Evolutionary conservation across 2,888 invertebrate genomes (phyloP), one percentile per base, ranked within the genome.

Genomic region (Brenthis ino): DNA sequence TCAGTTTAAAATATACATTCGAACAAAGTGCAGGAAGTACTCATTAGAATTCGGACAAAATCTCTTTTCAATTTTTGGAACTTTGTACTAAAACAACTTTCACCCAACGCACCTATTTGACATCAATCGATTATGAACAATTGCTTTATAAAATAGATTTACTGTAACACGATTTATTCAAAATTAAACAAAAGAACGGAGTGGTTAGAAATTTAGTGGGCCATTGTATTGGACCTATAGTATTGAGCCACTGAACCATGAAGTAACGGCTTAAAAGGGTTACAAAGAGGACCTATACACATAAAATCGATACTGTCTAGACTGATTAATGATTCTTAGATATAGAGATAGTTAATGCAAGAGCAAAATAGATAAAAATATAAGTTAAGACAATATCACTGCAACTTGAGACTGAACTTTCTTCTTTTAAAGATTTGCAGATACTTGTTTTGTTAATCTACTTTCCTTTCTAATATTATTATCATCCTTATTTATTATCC

Each of bases 281-380:
- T 50, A 48, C 65, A 48, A 56, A 67, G 67, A 67, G 61, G 61
- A 51, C 28, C 60, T n/a, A 68, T 57, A 63, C 55, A 65, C 53
- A 65, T 58, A 48, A 64, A 58, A 70, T 67, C 67, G 64, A 70
- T 67, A 64, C 24, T 51, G 67, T 64, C 67, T 70, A 67, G 70
- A 67, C 70, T 64, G 51, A 64, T 67, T 58, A 60, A 68, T 54
- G 12, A 16, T 51, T 11, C 50, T 48, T 48, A 20, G 20, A 20
- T 20, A 24, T 24, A 58, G 48, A 58, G 24, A 48, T 58, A 20
- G n/a, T 48, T 37, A 11, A 43, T 43, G 37, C 37, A 8, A 43
- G 37, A 43, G 11, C 37, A 43, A 43, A 43, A 8, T 11, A 43
- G 1, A 43, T 43, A 43, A 43, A 28, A 43, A 43, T 43, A 43